phyloP scores from a whole-genome alignment of 2,797 vertebrate species.

The Microchirus variegatus region DNA sequence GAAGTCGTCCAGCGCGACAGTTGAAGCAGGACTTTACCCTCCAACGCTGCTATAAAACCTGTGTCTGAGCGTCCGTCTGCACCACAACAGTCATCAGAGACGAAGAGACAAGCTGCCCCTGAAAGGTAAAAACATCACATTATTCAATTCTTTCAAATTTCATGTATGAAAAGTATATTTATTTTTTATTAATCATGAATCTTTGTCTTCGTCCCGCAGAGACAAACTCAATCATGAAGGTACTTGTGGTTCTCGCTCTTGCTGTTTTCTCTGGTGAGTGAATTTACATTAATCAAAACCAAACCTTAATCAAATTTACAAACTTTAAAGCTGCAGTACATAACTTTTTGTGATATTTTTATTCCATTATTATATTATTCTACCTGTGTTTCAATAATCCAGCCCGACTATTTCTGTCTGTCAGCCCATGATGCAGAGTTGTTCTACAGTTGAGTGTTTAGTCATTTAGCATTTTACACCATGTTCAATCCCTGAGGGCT shows the following conservation, averaged over 20 bases:
- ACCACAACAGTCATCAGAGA: constrained; percentile 11
- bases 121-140: constrained; percentile 35
- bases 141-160: no score
- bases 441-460: no score
- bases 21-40: constrained; percentile 56
- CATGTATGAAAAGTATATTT: no score
- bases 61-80: accelerated
- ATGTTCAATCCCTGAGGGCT: no score
- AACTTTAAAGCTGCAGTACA: no score
- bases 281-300: background rate
- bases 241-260: constrained; percentile 66
- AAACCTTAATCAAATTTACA: no score
- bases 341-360: no score
- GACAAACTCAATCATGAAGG: constrained; percentile 68
- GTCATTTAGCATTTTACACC: no score
- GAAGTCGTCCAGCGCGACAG: constrained; percentile 53
- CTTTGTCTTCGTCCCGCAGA: constrained; percentile 17
- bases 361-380: no score
- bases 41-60: constrained; percentile 39
- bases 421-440: no score
- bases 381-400: no score
- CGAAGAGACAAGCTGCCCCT: constrained; percentile 22
- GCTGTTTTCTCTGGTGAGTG: constrained; percentile 71
- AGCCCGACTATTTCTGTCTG: no score
- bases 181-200: background rate